Base-by-base conservation (phyloP, 2,888 invertebrate genomes). In the Trimorus sp. region DNA sequence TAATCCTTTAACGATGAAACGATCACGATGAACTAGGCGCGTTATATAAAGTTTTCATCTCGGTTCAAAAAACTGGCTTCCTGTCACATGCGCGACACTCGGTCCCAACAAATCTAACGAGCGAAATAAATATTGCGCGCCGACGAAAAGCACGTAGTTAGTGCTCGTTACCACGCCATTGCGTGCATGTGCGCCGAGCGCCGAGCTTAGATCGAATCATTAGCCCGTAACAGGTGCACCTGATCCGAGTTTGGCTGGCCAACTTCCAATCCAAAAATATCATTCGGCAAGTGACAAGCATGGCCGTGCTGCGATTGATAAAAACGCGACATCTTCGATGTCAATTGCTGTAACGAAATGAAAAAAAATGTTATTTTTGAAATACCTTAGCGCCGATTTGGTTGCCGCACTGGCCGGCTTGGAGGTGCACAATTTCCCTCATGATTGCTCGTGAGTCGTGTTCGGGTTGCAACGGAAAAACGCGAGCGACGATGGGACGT, bases 351-450 rank as follows among this genome's bases (percentile, higher is more conserved):
- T n/a, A n/a, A n/a, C n/a, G n/a, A n/a, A n/a, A n/a, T n/a, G n/a
- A n/a, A n/a, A n/a, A n/a, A n/a, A n/a, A n/a, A n/a, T n/a, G n/a
- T n/a, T n/a, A n/a, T 42, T 9, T 42, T 8, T 37, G 26, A 51
- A 14, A 66, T 94, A 96, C 96, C 95, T 98, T 98, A 87, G 97
- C 97, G 89, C 98, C 98, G 91, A 98, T 98, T 93, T 98, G 98
- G 93, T 98, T 98, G 86, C 98, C 98, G 92, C 97, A 98, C 92
- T 97, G 97, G 85, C 98, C 98, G 86, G 97, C 96, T 92, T 98
- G 98, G 87, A 98, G 94, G 92, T 98, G 97, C 87, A 98, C 97
- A 91, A 98, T 98, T 95, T 98, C 98, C 93, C 98, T 95, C 98
- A 98, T 26, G 26, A 26, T 4, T 26, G 26, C 26, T 26, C 26